A percentile compares a stretch with the other conserved stretches of the same genome.
phyloP scores from a whole-genome alignment of 2,797 vertebrate species.

The Neosilurus hyrtlii region DNA sequence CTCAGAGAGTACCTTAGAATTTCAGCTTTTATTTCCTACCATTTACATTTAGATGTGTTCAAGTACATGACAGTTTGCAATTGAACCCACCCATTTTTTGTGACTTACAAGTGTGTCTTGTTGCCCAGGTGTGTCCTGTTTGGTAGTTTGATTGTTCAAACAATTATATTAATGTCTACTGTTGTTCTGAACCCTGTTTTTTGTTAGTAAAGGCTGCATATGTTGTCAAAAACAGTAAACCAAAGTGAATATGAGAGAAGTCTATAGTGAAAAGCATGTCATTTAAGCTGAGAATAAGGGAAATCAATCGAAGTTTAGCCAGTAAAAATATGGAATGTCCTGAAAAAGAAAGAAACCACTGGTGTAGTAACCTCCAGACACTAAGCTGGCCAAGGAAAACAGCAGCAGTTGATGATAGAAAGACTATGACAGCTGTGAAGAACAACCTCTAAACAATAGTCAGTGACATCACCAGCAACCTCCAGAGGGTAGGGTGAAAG shows the following conservation, averaged over 20 bases:
- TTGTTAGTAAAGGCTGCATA: not conserved
- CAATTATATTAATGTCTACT: not conserved
- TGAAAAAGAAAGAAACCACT: conserved; percentile 1
- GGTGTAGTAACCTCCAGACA: not conserved
- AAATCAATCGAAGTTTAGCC: not conserved
- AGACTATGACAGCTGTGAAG: not conserved
- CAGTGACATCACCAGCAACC: not conserved
- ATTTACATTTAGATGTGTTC: not conserved
- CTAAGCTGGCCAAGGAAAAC: not conserved
- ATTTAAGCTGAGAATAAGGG: not conserved
- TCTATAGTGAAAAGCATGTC: not conserved
- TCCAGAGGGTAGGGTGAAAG: not conserved
- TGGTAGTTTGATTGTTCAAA: not conserved
- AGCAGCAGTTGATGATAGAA: not conserved
- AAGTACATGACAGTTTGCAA: not conserved
- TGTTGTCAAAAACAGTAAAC: not conserved
- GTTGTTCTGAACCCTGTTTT: not conserved
- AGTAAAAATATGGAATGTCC: not conserved
- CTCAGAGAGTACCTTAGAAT: not conserved
- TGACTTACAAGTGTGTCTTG: not conserved
- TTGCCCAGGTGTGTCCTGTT: not conserved
- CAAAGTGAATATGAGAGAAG: not conserved
- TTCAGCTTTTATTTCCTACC: not conserved
- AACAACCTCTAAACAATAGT: not conserved
- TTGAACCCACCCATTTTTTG: not conserved